Evolutionary conservation across 30 jellyfish, hydroid and myxozoan species (phyloP), one percentile per base, ranked within the genome.

Genomic region (Nemopilema nomurai): DNA sequence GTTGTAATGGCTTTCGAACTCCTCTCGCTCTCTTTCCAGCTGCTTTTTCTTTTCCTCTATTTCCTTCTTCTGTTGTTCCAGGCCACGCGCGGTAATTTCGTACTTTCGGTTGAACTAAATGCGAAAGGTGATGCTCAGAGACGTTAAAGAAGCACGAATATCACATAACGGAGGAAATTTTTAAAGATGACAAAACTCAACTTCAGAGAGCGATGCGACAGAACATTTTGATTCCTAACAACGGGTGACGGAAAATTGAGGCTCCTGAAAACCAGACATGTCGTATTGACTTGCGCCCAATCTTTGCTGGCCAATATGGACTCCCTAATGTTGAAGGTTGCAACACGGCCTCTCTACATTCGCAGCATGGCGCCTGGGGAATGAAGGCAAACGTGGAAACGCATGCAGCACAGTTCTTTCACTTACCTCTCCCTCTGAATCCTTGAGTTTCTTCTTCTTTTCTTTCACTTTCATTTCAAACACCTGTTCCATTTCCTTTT

Each of bases 401-500:
- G n/a, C n/a, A n/a, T n/a, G n/a, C n/a, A n/a, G n/a, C n/a, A n/a
- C n/a, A 41, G 57, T 4, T 6, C 0, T 28, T 24, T 29, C 6
- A 21, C 87, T 70, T 85, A 95, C 99, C 93, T 95, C 99, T 32
- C 90, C 97, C 87, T 95, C 99, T 18, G 97, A 73, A 81, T 95
- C 99, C 80, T 95, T 95, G 19, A 95, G 89, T 76, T 95, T 95
- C 93, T 95, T 95, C 57, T 86, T 90, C 91, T 95, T 95, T 73
- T 95, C 99, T 87, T 95, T 95, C 25, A 95, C 99, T 86, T 95
- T 95, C 97, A 95, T 85, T 79, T 95, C 99, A 67, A 95, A 95
- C 4, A 95, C 99, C 70, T 88, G 97, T 75, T 95, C 99, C 99
- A 95, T 95, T 79, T 95, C 99, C 75, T 95, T 97, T 62, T 95